These are phyloP conservation scores for Rhynchomys soricoides DNA, from an alignment of 2,113 vertebrate genomes.

Conservation along the genomic window DNA sequence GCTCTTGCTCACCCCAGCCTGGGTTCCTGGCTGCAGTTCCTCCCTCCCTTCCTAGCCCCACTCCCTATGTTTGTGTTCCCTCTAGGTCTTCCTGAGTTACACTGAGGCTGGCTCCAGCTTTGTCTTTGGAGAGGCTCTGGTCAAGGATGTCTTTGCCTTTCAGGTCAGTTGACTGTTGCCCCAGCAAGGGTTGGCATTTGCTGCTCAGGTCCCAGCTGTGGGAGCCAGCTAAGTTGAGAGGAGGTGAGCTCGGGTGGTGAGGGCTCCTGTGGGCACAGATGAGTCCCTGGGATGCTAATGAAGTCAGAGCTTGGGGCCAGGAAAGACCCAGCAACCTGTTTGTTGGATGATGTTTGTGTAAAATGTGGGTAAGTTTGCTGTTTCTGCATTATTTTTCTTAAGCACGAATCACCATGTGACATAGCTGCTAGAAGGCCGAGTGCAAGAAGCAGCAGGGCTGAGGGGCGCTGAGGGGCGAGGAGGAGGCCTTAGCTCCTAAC, in stretches of 20 bases:
- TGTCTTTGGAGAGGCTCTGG: slow-evolving; percentile 91
- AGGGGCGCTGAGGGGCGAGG: too few relatives aligned
- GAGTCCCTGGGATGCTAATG: background rate
- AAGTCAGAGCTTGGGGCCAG: too few relatives aligned
- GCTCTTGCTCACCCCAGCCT: too few relatives aligned
- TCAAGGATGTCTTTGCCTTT: slow-evolving; percentile 92
- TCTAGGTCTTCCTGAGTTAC: slow-evolving; percentile 93
- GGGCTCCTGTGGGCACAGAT: background rate
- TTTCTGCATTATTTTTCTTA: background rate
- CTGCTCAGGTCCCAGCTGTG: background rate
- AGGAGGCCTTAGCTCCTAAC: too few relatives aligned
- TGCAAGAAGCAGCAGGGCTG: background rate
- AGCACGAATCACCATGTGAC: background rate
- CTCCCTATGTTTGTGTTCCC: background rate
- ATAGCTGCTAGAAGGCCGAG: background rate
- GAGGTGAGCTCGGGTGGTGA: too few relatives aligned
- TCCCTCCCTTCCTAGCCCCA: background rate
- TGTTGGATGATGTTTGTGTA: background rate
- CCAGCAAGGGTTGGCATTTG: background rate
- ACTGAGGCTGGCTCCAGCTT: slow-evolving; percentile 92
- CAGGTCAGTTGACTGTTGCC: slow-evolving; percentile 87
- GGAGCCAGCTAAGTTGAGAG: background rate
- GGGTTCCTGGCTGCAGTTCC: background rate
- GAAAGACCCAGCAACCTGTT: background rate
- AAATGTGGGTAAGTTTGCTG: background rate